Evolutionary conservation across 2,888 invertebrate genomes (phyloP).

Genomic region (Phania funesta): DNA sequence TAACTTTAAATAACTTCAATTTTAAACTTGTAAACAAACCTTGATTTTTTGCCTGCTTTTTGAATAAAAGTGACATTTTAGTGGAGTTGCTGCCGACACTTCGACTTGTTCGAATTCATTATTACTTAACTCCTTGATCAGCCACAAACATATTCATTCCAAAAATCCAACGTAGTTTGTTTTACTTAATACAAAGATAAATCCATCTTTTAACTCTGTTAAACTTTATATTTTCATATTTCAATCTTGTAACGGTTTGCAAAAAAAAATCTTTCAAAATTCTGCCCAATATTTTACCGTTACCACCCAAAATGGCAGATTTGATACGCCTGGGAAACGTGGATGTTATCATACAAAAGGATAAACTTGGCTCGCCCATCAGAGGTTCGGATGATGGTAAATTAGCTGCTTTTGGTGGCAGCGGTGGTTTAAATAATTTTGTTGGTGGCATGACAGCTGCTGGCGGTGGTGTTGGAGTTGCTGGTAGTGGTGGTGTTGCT

Average conservation of each 20-base stretch:
- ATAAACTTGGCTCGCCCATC: constrained; percentile 90
- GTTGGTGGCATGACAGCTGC: constrained; percentile 78
- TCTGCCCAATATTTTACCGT: constrained; percentile 65
- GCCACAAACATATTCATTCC: constrained; percentile 2
- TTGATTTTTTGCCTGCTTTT: constrained; percentile 37
- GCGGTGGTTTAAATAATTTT: constrained; percentile 61
- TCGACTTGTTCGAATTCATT: not conserved
- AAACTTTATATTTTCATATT: constrained; percentile 51
- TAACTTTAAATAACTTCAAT: constrained; percentile 9
- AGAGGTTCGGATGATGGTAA: constrained; percentile 93
- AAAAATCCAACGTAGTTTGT: constrained; percentile 15
- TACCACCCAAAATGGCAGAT: constrained; percentile 83
- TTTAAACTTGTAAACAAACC: not conserved
- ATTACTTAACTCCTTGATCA: constrained; percentile 4
- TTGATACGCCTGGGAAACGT: constrained; percentile 86
- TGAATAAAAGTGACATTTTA: constrained; percentile 22
- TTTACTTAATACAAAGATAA: constrained; percentile 9
- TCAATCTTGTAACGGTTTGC: constrained; percentile 27
- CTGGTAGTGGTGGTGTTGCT: constrained; percentile 78
- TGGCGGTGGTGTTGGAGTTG: constrained; percentile 74
- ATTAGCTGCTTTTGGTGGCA: constrained; percentile 76
- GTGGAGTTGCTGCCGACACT: constrained; percentile 1
- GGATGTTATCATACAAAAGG: constrained; percentile 85
- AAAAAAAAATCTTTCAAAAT: constrained; percentile 64
- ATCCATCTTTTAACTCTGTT: not conserved